Evolutionary conservation across 2,797 vertebrate genomes (phyloP), one percentile per base, ranked within the genome.

Genomic region (Aulostomus chinensis): DNA sequence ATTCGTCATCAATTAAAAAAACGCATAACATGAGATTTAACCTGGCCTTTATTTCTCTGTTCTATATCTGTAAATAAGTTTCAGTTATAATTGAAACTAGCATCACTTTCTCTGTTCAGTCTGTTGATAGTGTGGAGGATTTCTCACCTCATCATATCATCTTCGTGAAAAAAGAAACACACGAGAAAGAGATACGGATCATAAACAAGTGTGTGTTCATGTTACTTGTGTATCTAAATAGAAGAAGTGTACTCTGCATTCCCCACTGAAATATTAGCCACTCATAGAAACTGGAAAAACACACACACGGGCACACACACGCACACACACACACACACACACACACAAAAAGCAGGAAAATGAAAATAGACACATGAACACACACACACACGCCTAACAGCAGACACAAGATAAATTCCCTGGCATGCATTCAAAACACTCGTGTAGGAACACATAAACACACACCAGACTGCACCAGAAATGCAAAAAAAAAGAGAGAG

Each of bases 371-470:
- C 9, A 36, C n/a, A 68, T 54, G 29, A 68, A 84, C 75, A 73
- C 64, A 76, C 53, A 76, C 9, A 36, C 62, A 69, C 57, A 68
- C 73, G 65, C 72, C 64, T 45, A 42, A 59, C 34, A 76, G 74
- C 55, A 78, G 70, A 79, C 49, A 74, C 37, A 26, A 58, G 67
- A 72, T 73, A 73, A 76, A 84, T 81, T 79, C 72, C 34, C 62
- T 78, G 83, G 83, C 83, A 68, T 65, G 66, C 35, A 28, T 77
- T 81, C 77, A 82, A 66, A 69, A 73, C 63, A 64, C 68, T 82
- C 64, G 46, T 69, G 72, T 66, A 62, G 53, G 42, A 64, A 66
- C 63, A 67, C 57, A 61, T 39, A 64, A 60, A 73, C 62, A 67
- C 58, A 68, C 58, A 46, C 34, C 41, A 43, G 22, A 20, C 38